Evolutionary conservation across 2,797 vertebrate genomes (phyloP).

Genomic region (Esox masquinongy): DNA sequence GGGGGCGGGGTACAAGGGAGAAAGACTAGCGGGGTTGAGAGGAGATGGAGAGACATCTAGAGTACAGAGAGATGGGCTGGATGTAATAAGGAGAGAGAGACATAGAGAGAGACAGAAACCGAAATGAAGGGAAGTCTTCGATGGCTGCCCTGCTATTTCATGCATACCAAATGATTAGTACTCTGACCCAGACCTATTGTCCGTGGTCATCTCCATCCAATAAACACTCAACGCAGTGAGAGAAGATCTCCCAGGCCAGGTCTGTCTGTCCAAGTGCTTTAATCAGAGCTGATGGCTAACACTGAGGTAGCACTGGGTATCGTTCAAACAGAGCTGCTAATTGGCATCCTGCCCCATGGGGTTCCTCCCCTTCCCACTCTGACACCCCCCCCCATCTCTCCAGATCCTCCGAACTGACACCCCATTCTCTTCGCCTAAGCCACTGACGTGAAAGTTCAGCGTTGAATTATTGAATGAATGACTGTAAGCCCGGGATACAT

Average conservation of each 20-base stretch:
- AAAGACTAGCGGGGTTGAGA: slow-evolving; percentile 5
- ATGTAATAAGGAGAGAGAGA: not conserved
- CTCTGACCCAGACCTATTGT: not conserved
- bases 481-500: slow-evolving; percentile 57
- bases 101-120: not conserved
- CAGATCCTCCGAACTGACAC: slow-evolving; percentile 17
- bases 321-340: slow-evolving; percentile 65
- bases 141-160: not conserved
- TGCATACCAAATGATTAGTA: slow-evolving; percentile 1
- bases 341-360: slow-evolving; percentile 71
- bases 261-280: slow-evolving; percentile 36
- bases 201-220: not conserved
- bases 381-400: slow-evolving; percentile 2
- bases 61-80: not conserved
- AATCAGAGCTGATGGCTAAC: slow-evolving; percentile 38
- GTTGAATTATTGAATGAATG: slow-evolving; percentile 82
- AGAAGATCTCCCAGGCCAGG: slow-evolving; percentile 38
- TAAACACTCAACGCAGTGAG: not conserved
- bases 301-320: slow-evolving; percentile 46
- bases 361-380: slow-evolving; percentile 34
- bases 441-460: slow-evolving; percentile 77
- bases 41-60: not conserved
- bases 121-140: not conserved
- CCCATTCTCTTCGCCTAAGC: slow-evolving; percentile 53
- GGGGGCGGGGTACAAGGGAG: slow-evolving; percentile 7